Evolutionary conservation across 2,113 vertebrate species (phyloP).

Genomic region (Epinephelus lanceolatus): DNA sequence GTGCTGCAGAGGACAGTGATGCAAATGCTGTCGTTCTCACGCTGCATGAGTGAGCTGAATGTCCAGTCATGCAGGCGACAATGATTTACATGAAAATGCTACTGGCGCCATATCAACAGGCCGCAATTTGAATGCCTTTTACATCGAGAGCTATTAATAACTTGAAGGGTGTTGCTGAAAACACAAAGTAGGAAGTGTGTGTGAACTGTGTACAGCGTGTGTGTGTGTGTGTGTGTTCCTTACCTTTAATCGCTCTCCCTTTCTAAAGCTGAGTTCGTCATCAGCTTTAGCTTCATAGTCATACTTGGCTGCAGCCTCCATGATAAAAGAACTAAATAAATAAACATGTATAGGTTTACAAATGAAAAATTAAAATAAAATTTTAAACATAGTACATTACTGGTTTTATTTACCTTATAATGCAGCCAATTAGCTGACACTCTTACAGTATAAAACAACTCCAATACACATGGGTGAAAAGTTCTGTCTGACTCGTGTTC

Average conservation of each 20-base stretch:
- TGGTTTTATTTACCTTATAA: not conserved
- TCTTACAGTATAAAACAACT: not conserved
- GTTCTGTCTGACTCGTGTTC: not conserved
- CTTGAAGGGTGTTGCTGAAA: not conserved
- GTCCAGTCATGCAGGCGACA: not conserved
- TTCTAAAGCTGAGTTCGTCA: slow-evolving; percentile 47
- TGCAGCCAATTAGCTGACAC: not conserved
- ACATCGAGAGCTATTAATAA: not conserved
- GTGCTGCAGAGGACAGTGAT: not conserved
- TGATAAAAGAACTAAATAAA: not conserved
- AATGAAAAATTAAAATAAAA: not conserved
- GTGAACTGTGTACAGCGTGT: not conserved
- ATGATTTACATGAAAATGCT: not conserved
- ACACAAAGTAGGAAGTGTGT: not conserved
- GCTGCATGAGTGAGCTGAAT: not conserved
- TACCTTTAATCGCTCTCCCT: slow-evolving; percentile 11
- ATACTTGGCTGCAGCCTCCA: slow-evolving; percentile 41
- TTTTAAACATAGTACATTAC: not conserved
- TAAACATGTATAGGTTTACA: too few species aligned
- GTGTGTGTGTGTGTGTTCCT: not conserved
- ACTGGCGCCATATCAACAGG: too few species aligned
- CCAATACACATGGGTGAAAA: not conserved
- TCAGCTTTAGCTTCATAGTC: slow-evolving; percentile 16
- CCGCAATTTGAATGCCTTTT: not conserved
- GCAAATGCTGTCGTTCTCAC: not conserved